Evolutionary conservation across 2,888 invertebrate genomes (phyloP), one percentile per base, ranked within the genome.

Genomic region (Xestia xanthographa): DNA sequence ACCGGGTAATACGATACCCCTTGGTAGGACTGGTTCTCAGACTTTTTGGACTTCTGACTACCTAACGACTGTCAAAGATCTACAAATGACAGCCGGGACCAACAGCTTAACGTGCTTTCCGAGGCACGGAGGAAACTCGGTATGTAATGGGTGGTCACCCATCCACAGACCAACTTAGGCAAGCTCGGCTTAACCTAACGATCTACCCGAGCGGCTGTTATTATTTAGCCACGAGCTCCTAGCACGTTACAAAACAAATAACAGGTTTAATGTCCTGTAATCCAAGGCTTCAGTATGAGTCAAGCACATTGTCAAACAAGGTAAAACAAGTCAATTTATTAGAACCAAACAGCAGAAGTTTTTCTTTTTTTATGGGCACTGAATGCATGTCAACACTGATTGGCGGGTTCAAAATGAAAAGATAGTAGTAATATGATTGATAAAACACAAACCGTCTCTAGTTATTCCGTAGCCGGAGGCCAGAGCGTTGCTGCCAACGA

Each of bases 391-490:
- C 34, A 62, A 53, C 12, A 48, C 66, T 72, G 76, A 82, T 82
- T 75, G 70, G 34, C 29, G 38, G 43, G 58, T 77, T 71, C 50
- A 48, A 77, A 80, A 78, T 66, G 20, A 80, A 38, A 11, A 66
- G 29, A 38, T 72, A 65, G 63, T 72, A 62, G 38, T 75, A 65
- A 60, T 72, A 66, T 48, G 26, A 69, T 72, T 72, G 69, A 79
- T 77, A 76, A 75, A 83, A 77, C 78, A 84, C 86, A 85, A 79
- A 91, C 91, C 90, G 56, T 91, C 90, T 77, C 88, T 87, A 72
- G 91, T 91, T 79, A 90, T 86, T 45, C 92, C 92, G 76, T 83
- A 93, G 73, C 94, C 93, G 12, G 93, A 92, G 69, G 92, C 91
- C 8, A 90, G 66, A 29, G 87, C 91, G 14, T 83, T 86, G 68